Conservation (phyloP, 1,140 invertebrate genomes). For the Tyrophagus putrescentiae region DNA sequence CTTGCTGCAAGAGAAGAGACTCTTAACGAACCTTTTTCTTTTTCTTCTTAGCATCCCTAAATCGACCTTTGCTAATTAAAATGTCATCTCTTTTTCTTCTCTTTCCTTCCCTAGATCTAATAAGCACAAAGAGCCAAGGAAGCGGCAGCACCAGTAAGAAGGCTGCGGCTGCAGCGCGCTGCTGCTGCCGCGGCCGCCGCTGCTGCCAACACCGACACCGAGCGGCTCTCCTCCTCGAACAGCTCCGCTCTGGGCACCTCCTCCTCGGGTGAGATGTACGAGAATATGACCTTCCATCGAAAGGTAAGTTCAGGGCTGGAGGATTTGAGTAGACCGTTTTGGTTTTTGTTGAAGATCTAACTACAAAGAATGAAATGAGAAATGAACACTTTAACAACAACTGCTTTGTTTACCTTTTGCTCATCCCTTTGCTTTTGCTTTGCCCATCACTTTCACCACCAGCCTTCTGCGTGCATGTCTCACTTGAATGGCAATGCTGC, state of each 20-base stretch:
- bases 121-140: slow-evolving; percentile 10
- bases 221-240: slow-evolving; percentile 12
- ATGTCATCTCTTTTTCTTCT: too few species aligned
- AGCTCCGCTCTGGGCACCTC: not conserved
- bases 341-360: not conserved
- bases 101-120: not conserved
- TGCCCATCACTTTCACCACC: not conserved
- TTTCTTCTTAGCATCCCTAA: not conserved
- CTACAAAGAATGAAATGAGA: too few species aligned
- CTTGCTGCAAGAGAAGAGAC: too few species aligned
- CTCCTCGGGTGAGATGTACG: slow-evolving; percentile 20
- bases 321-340: not conserved
- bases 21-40: not conserved
- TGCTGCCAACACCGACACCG: slow-evolving; percentile 6
- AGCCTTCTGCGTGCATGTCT: not conserved
- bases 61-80: not conserved
- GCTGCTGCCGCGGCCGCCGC: too few species aligned
- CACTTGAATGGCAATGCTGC: not conserved
- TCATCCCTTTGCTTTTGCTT: not conserved
- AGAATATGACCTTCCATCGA: slow-evolving; percentile 23
- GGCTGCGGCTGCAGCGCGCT: too few species aligned
- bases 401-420: not conserved
- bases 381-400: not conserved
- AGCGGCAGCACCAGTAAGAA: slow-evolving; percentile 15
- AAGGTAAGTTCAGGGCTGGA: slow-evolving; percentile 19